phyloP scores from a whole-genome alignment of 2,888 invertebrate species.

The Merodon equestris region DNA sequence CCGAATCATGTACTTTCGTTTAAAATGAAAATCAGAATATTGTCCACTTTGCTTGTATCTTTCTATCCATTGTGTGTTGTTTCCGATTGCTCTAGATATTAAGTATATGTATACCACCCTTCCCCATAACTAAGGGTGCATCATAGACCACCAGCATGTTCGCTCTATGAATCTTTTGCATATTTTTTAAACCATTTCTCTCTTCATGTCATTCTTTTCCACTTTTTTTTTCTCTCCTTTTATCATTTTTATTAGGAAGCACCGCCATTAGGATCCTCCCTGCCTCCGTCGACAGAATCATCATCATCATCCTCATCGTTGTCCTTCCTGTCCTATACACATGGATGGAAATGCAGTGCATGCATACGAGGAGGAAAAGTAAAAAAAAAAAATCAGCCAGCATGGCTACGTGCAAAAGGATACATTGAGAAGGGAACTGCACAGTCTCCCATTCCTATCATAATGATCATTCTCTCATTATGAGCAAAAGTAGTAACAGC shows the following conservation, averaged over 20 bases:
- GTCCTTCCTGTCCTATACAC: constrained; percentile 13
- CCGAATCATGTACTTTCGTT: too few species aligned
- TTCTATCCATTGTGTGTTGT: not conserved
- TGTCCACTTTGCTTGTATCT: not conserved
- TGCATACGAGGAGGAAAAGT: constrained; percentile 24
- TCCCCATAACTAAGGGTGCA: constrained; percentile 1
- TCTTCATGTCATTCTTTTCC: constrained; percentile 2
- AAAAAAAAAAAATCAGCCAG: constrained; percentile 25
- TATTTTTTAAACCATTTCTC: constrained; percentile 23
- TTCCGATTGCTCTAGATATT: constrained; percentile 26
- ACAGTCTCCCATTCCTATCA: not conserved
- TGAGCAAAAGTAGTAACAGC: constrained; percentile 54
- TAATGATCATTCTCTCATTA: constrained; percentile 52
- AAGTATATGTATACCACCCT: constrained; percentile 26
- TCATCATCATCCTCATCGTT: constrained; percentile 4
- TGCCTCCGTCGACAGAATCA: not conserved
- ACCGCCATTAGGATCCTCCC: constrained; percentile 1
- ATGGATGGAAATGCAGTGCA: constrained; percentile 30
- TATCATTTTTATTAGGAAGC: not conserved
- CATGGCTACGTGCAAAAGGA: constrained; percentile 56
- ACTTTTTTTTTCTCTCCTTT: too few species aligned
- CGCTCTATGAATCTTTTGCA: constrained; percentile 19
- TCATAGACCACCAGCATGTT: constrained; percentile 8
- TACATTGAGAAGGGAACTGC: constrained; percentile 24
- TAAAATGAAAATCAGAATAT: too few species aligned